These are phyloP conservation scores for Clarias batrachus DNA, from an alignment of 2,113 vertebrate species.

Conservation along the genomic window DNA sequence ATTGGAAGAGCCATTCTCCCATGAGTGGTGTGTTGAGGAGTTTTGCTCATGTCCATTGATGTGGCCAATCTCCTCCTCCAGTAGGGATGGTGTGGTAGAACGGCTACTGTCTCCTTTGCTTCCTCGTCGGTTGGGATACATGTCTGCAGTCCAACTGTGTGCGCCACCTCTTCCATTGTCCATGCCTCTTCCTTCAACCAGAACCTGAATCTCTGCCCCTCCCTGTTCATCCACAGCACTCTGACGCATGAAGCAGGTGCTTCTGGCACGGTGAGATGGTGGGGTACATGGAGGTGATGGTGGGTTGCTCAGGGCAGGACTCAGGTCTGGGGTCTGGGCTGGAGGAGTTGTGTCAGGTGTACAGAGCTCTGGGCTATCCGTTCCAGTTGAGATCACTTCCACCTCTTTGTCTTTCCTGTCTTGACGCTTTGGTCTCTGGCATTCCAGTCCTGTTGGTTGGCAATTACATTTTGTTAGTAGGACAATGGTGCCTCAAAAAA, in stretches of 20 bases:
- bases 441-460: constrained; percentile 82
- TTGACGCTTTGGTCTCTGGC: constrained; percentile 87
- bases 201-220: constrained; percentile 89
- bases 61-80: constrained; percentile 83
- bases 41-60: constrained; percentile 80
- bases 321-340: constrained; percentile 86
- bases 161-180: constrained; percentile 71
- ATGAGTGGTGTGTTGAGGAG: constrained; percentile 83
- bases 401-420: constrained; percentile 84
- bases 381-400: constrained; percentile 88
- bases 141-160: constrained; percentile 86
- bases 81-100: constrained; percentile 67
- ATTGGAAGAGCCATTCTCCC: constrained; percentile 80
- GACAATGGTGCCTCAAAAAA: neutral
- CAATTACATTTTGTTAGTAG: constrained; percentile 1
- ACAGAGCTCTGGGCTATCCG: constrained; percentile 94
- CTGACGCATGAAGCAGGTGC: constrained; percentile 88
- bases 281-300: constrained; percentile 80
- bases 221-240: constrained; percentile 85
- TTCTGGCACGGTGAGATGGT: constrained; percentile 77
- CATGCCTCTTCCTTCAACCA: constrained; percentile 82
- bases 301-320: constrained; percentile 86
- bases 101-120: constrained; percentile 76
- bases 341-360: constrained; percentile 92
- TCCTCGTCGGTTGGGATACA: constrained; percentile 69